These are phyloP conservation scores for Anguilla pacifica DNA, from an alignment of 2,797 vertebrate genomes.

Conservation along the genomic window DNA sequence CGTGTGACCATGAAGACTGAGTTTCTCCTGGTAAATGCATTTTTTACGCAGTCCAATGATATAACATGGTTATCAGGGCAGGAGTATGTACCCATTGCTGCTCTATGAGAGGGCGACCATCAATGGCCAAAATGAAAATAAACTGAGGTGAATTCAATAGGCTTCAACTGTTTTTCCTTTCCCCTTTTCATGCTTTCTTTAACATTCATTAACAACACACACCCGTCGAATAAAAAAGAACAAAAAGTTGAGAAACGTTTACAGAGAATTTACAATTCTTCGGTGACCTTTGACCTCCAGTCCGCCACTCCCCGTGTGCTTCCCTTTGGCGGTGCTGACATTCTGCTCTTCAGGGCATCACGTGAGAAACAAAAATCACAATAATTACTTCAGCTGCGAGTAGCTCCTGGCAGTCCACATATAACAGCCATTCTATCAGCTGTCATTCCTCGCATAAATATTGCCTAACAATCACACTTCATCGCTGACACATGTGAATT, in stretches of 20 bases:
- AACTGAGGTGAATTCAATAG: conserved; percentile 20
- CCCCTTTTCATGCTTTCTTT: neutral
- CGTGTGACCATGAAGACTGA: neutral
- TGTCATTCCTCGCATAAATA: conserved; percentile 57
- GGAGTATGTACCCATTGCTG: neutral
- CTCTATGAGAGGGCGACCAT: neutral
- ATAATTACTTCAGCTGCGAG: conserved; percentile 73
- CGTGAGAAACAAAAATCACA: conserved; percentile 47
- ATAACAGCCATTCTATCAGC: conserved; percentile 65
- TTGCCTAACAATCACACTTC: conserved; percentile 47
- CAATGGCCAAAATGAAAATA: neutral
- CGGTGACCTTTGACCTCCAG: conserved; percentile 40
- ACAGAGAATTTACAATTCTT: neutral
- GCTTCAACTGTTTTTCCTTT: neutral
- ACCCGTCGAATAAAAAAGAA: conserved; percentile 1
- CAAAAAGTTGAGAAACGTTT: neutral
- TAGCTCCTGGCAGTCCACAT: conserved; percentile 60
- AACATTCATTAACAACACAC: neutral
- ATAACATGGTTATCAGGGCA: neutral
- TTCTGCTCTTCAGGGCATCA: conserved; percentile 54
- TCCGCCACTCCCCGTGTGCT: conserved; percentile 51
- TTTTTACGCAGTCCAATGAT: neutral
- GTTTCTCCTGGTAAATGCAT: no score
- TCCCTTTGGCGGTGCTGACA: conserved; percentile 59
- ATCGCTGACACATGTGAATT: conserved; percentile 67